Evolutionary conservation across 2,113 vertebrate species (phyloP), one percentile per base, ranked within the genome.

Genomic region (Pagrus major): DNA sequence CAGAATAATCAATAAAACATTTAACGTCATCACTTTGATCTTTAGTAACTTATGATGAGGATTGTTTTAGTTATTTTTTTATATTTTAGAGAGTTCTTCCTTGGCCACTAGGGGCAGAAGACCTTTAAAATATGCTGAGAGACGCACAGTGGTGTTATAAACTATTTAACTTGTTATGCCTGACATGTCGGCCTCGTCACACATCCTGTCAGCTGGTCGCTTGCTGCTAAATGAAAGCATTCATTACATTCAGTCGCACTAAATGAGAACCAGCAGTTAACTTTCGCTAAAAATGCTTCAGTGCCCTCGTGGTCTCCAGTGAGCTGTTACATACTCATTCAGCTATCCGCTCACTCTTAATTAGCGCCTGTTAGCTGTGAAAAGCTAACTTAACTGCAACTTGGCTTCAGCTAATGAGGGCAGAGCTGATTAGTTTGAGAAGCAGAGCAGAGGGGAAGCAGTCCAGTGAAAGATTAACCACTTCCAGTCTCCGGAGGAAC

Each of bases 321-420:
- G 66, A 46, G 56, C 37, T 2, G 20, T 64, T 20, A 31, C 15
- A 15, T 0, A 6, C 42, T 64, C 16, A 2, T 16, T 55, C 41
- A 59, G 33, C n/a, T 6, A 1, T 4, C 29, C 4, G 1, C 63
- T n/a, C n/a, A n/a, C n/a, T 69, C 47, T 69, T 68, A 78, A 84
- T 79, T 80, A 74, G 54, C 68, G n/a, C 21, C 46, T 1, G 54
- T 52, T 77, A 59, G 60, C 73, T 5, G 41, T 65, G 51, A 66
- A 39, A 52, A 31, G 52, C 39, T 61, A 67, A 61, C 46, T 20
- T 23, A 58, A 51, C 23, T 46, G 35, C 12, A 14, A 5, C 55
- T 20, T 3, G 15, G 35, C 42, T 37, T 25, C 21, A 2, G 41
- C 35, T 71, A 78, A 82, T 59, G 58, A 78, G 84, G 44, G 29